Evolutionary conservation across 2,888 invertebrate species (phyloP).

Genomic region (Malthinus flaveolus): DNA sequence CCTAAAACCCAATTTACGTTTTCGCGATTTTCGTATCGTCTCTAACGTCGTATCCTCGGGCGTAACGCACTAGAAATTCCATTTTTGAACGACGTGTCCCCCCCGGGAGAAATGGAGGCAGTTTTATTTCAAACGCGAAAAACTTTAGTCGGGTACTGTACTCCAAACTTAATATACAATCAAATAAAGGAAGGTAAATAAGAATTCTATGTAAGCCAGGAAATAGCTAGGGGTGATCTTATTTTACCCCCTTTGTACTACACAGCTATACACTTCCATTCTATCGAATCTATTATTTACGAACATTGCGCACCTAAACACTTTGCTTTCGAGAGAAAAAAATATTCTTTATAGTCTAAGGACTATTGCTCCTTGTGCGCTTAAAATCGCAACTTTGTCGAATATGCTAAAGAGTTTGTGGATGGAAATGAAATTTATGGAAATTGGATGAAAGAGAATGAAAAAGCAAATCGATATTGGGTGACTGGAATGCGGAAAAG

Average conservation of each 20-base stretch:
- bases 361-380: constrained; percentile 6
- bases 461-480: constrained; percentile 25
- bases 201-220: background rate
- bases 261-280: background rate
- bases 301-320: background rate
- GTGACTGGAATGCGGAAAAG: constrained; percentile 24
- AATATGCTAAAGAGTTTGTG: constrained; percentile 18
- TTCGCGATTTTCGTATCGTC: too few relatives aligned
- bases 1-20: too few relatives aligned
- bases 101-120: too few relatives aligned
- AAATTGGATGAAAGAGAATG: constrained; percentile 27
- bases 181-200: constrained; percentile 1
- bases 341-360: constrained; percentile 8
- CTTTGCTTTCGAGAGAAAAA: constrained; percentile 4
- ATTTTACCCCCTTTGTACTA: background rate
- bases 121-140: too few relatives aligned
- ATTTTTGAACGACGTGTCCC: too few relatives aligned
- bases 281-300: constrained; percentile 1
- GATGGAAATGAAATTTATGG: constrained; percentile 25
- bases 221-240: constrained; percentile 5
- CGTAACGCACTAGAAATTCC: too few relatives aligned
- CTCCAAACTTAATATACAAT: background rate
- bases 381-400: constrained; percentile 16
- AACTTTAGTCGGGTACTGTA: background rate
- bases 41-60: too few relatives aligned